Percentiles rank a stretch among this genome's conserved stretches.
These are phyloP conservation scores for Notodonta dromedarius DNA, from an alignment of 2,888 invertebrate genomes.

Conservation along the genomic window DNA sequence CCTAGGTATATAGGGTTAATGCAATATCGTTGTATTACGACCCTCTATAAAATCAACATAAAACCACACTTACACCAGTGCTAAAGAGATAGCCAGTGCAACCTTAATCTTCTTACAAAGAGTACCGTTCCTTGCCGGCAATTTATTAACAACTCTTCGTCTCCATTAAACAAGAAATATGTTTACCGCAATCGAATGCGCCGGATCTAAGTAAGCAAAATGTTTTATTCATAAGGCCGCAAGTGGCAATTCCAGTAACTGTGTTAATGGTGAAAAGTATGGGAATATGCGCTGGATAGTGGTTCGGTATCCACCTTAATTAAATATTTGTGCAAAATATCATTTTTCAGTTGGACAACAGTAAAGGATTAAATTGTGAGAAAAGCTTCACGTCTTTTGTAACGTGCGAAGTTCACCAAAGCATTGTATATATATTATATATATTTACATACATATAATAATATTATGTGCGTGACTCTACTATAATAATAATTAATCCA, in stretches of 20 bases:
- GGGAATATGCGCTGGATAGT: slow-evolving; percentile 13
- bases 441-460: not conserved
- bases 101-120: not conserved
- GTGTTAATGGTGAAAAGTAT: slow-evolving; percentile 28
- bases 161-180: slow-evolving; percentile 63
- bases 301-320: not conserved
- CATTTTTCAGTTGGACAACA: no score
- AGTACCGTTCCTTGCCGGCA: slow-evolving; percentile 34
- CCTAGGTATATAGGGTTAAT: no score
- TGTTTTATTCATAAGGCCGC: slow-evolving; percentile 72
- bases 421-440: no score
- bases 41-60: not conserved
- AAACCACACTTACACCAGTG: not conserved
- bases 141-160: slow-evolving; percentile 57
- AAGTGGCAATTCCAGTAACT: slow-evolving; percentile 74
- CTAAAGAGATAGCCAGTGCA: not conserved
- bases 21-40: no score
- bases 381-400: no score
- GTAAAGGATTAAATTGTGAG: no score
- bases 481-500: slow-evolving; percentile 51
- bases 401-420: no score
- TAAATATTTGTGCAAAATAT: not conserved
- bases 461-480: slow-evolving; percentile 48
- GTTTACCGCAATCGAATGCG: slow-evolving; percentile 66
- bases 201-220: slow-evolving; percentile 67